phyloP scores from a whole-genome alignment of 2,113 vertebrate species.

The Dinomys branickii region DNA sequence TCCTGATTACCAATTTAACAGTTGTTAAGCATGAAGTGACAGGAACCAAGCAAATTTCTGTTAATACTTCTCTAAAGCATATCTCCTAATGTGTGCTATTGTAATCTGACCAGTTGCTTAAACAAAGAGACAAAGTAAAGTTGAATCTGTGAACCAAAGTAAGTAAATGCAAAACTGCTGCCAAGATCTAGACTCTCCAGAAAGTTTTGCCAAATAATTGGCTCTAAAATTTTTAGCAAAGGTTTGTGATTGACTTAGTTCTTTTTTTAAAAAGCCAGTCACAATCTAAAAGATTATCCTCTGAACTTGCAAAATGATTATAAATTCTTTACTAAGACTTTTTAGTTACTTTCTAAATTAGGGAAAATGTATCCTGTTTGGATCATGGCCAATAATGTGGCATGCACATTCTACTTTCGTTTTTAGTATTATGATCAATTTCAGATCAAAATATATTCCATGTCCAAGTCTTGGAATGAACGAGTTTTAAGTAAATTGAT shows the following conservation, averaged over 20 bases:
- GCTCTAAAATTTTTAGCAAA: neutral
- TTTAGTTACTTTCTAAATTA: conserved; percentile 22
- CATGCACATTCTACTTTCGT: conserved; percentile 25
- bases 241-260: neutral
- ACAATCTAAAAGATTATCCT: neutral
- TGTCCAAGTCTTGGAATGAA: neutral
- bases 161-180: neutral
- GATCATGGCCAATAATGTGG: conserved; percentile 37
- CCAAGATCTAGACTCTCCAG: neutral
- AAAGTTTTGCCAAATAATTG: conserved; percentile 37
- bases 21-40: neutral
- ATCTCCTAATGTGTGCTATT: neutral
- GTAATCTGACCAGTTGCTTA: neutral
- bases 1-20: neutral
- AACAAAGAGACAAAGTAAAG: neutral
- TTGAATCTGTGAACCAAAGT: neutral
- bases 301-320: neutral
- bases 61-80: neutral
- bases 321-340: neutral
- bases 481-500: conserved; percentile 37
- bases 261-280: neutral
- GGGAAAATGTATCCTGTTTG: conserved; percentile 28
- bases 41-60: conserved; percentile 3
- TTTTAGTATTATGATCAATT: conserved; percentile 39
- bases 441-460: conserved; percentile 50